These are phyloP conservation scores for Balanococcus diminutus DNA, from an alignment of 2,888 invertebrate genomes.

Conservation along the genomic window DNA sequence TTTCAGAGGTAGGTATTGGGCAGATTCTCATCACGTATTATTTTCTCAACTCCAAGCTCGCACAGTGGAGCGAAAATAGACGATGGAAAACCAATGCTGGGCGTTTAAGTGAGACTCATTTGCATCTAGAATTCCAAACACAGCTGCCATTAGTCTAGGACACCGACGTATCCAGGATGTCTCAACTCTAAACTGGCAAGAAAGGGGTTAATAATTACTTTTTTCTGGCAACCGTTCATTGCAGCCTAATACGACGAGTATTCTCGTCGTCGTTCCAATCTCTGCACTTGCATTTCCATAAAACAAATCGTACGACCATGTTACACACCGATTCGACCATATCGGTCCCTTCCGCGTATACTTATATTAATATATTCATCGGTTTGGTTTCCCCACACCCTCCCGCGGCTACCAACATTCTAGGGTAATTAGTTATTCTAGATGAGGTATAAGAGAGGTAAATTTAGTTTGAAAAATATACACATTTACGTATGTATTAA, in stretches of 20 bases:
- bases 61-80: not conserved
- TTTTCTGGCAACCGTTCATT: slow-evolving; percentile 29
- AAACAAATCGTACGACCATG: not conserved
- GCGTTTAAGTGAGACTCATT: not conserved
- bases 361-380: not conserved
- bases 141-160: slow-evolving; percentile 18
- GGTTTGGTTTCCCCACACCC: not conserved
- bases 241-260: not conserved
- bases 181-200: not conserved
- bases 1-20: too few relatives aligned
- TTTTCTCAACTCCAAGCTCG: too few relatives aligned
- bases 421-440: not conserved
- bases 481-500: not conserved
- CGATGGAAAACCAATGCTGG: not conserved
- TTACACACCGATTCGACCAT: not conserved
- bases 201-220: slow-evolving; percentile 25
- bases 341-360: not conserved
- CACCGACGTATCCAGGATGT: slow-evolving; percentile 30
- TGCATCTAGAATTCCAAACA: slow-evolving; percentile 33
- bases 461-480: not conserved
- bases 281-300: slow-evolving; percentile 6
- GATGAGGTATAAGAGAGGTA: not conserved
- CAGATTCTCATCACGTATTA: too few relatives aligned
- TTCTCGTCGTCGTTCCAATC: slow-evolving; percentile 4
- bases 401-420: not conserved